These are phyloP conservation scores for Pseudochirops cupreus DNA, from an alignment of 2,797 vertebrate species.

Conservation along the genomic window DNA sequence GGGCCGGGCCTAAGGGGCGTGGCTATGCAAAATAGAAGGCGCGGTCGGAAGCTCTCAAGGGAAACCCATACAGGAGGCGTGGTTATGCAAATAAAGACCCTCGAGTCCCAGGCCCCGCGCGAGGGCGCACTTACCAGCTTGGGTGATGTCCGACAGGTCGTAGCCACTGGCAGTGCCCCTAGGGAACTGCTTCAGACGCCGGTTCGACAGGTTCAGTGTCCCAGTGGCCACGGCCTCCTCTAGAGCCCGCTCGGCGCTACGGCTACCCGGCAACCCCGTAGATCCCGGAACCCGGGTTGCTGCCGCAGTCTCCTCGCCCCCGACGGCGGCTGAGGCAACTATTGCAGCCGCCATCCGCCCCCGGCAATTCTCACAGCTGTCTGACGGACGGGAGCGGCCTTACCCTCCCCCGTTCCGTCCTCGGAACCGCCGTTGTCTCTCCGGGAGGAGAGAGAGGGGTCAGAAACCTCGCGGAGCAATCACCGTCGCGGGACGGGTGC, in stretches of 20 bases:
- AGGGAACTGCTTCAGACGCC: constrained; percentile 93
- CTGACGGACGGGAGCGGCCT: constrained; percentile 71
- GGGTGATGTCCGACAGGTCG: constrained; percentile 94
- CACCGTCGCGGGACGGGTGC: constrained; percentile 6
- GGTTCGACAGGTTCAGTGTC: constrained; percentile 91
- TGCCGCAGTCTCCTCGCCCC: constrained; percentile 74
- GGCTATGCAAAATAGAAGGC: constrained; percentile 59
- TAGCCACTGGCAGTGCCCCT: constrained; percentile 90
- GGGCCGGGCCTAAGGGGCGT: constrained; percentile 64
- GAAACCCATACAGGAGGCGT: constrained; percentile 40
- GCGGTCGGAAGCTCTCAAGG: neutral
- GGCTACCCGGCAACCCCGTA: constrained; percentile 90
- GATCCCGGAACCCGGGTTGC: constrained; percentile 85
- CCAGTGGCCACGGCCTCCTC: constrained; percentile 94
- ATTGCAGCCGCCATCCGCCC: constrained; percentile 70
- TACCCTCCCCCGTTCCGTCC: constrained; percentile 66
- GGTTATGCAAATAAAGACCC: constrained; percentile 70
- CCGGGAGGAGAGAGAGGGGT: constrained; percentile 32
- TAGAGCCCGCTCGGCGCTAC: constrained; percentile 93
- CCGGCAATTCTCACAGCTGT: constrained; percentile 61
- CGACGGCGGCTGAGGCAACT: constrained; percentile 62
- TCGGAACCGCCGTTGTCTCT: constrained; percentile 75
- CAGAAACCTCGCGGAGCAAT: constrained; percentile 63
- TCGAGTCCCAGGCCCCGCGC: neutral
- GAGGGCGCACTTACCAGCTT: constrained; percentile 88